Conservation (phyloP, 1,140 invertebrate species). For the Achroia grisella region DNA sequence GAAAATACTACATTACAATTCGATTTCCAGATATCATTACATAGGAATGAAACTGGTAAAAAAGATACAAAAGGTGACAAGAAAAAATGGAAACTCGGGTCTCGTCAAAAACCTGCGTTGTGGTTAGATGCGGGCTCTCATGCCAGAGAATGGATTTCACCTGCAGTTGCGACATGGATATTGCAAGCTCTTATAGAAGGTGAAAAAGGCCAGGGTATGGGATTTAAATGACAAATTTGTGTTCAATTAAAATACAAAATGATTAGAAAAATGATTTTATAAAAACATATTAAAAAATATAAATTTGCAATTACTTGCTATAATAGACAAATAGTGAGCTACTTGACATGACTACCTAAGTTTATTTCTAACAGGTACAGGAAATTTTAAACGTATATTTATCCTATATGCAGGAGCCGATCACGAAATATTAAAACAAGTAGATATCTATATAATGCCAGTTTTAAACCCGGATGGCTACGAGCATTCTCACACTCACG, state of each 20-base stretch:
- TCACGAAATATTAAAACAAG: constrained; percentile 75
- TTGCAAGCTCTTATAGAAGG: constrained; percentile 82
- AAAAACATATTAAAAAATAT: no score
- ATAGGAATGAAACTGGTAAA: constrained; percentile 32
- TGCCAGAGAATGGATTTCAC: constrained; percentile 89
- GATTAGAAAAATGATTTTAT: no score
- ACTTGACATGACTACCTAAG: no score
- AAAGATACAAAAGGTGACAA: constrained; percentile 24
- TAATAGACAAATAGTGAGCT: no score
- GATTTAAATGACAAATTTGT: background rate
- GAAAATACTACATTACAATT: background rate
- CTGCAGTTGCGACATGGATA: constrained; percentile 86
- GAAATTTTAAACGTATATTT: no score
- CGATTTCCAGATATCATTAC: constrained; percentile 39
- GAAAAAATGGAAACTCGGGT: constrained; percentile 64
- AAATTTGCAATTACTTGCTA: no score
- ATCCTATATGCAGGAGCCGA: constrained; percentile 50
- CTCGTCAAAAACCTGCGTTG: constrained; percentile 74
- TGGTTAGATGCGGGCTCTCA: constrained; percentile 83
- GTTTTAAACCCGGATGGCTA: constrained; percentile 89
- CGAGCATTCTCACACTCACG: constrained; percentile 82
- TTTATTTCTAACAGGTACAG: no score
- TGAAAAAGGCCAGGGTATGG: constrained; percentile 70
- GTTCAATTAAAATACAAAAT: no score
- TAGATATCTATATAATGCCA: constrained; percentile 86